Conservation (phyloP, 1,140 invertebrate genomes). For the Macrosteles quadrilineatus region DNA sequence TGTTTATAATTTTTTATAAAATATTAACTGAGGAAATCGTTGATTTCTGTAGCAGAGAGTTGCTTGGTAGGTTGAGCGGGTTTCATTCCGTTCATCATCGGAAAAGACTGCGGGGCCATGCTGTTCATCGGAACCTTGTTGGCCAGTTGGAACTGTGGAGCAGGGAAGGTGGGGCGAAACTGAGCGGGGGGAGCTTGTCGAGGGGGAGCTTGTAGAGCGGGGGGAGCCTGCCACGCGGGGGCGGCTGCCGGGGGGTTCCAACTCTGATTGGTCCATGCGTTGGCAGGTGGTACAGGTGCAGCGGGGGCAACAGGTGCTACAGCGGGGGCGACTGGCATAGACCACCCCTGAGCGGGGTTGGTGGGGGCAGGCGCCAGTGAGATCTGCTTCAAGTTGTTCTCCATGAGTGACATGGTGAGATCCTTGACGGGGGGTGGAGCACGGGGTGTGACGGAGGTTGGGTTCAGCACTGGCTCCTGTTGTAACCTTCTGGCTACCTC, state of each 20-base stretch:
- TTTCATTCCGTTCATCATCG: constrained; percentile 34
- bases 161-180: constrained; percentile 43
- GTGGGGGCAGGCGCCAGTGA: constrained; percentile 31
- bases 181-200: too few relatives aligned
- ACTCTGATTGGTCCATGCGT: too few relatives aligned
- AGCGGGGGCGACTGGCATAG: background rate
- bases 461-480: constrained; percentile 46
- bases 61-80: constrained; percentile 41
- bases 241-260: background rate
- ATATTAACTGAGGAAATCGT: constrained; percentile 47
- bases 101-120: constrained; percentile 35
- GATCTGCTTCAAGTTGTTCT: constrained; percentile 63
- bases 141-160: constrained; percentile 39
- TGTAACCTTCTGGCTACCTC: constrained; percentile 24
- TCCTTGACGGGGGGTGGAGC: constrained; percentile 50
- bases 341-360: background rate
- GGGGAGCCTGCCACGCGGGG: too few relatives aligned
- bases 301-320: background rate
- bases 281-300: background rate
- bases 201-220: too few relatives aligned
- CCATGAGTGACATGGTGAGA: constrained; percentile 62
- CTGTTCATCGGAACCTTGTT: constrained; percentile 43
- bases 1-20: background rate
- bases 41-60: constrained; percentile 45
- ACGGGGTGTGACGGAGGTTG: constrained; percentile 49